Evolutionary conservation across 1,140 invertebrate genomes (phyloP).

Genomic region (Eulimnadia texana): DNA sequence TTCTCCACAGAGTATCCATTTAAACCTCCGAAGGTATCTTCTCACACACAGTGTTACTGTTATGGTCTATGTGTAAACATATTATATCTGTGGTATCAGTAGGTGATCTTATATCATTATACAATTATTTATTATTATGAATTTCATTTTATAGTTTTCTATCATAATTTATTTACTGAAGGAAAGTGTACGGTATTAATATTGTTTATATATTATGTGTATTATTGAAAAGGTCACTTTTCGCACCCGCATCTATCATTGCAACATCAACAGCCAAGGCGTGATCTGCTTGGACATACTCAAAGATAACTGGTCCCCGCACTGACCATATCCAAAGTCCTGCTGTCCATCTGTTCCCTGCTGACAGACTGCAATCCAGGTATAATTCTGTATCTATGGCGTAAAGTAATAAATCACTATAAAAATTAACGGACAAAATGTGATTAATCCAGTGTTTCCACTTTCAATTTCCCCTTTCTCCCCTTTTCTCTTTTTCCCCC

Average conservation of each 20-base stretch:
- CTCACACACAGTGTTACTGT: not conserved
- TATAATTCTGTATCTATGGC: slow-evolving; percentile 29
- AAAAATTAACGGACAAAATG: no score
- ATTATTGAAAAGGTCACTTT: slow-evolving; percentile 66
- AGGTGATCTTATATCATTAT: no score
- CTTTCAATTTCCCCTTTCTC: no score
- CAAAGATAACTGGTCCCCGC: slow-evolving; percentile 95
- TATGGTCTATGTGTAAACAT: no score
- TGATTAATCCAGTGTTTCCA: no score
- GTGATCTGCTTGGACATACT: slow-evolving; percentile 91
- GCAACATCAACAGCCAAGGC: slow-evolving; percentile 94
- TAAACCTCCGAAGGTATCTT: slow-evolving; percentile 76
- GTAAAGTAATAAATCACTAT: not conserved
- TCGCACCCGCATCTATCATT: slow-evolving; percentile 88
- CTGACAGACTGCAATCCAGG: slow-evolving; percentile 93
- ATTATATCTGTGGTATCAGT: no score
- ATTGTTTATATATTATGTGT: not conserved
- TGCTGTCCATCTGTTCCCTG: slow-evolving; percentile 87
- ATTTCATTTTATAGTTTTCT: not conserved
- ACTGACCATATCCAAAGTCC: slow-evolving; percentile 84
- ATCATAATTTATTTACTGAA: not conserved
- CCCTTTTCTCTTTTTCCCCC: no score
- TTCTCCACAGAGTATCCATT: slow-evolving; percentile 95
- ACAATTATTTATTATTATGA: no score
- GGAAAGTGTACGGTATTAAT: no score